Base-by-base conservation (phyloP, 2,888 invertebrate species). In the Lysandra bellargus region DNA sequence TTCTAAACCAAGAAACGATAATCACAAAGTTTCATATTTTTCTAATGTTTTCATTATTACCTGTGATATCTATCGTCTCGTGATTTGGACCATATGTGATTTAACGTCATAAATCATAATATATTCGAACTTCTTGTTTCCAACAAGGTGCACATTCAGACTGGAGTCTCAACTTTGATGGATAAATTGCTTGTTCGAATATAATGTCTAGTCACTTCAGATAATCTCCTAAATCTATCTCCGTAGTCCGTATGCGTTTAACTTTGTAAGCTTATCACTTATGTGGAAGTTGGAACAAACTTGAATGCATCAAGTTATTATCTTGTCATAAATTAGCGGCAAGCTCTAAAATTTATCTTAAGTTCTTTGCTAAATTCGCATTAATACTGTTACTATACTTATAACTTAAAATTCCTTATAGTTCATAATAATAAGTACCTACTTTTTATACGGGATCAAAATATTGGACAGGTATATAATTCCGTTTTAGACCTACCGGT, bases 151-250 rank as follows among this genome's bases (percentile, higher is more conserved):
- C 61, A 61, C 23, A 23, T 61, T 23, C 7, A 61, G 23, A 61
- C 23, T 64, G 9, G 12, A 64, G 64, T 64, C 64, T 30, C 12
- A 64, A 64, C 64, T 64, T 64, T 64, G 64, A 64, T 64, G 30
- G 30, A 64, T 64, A 30, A 64, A 64, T 64, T 30, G 64, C 64
- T 64, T 7, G 64, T 64, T 64, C 64, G 64, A 64, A 9, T 64
- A 64, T 61, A 23, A 7, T 23, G 23, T 61, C 61, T 61, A 23
- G n/a, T 61, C 23, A 61, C 61, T 61, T 61, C 23, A 61, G 61
- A 61, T 61, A 64, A 64, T 64, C 23, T 4, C 30, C 2, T 64
- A 1, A 23, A 30, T 76, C 53, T 64, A 30, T 64, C 12, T 30
- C 64, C 64, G 9, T 61, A 23, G 23, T 30, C 64, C 64, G 9